These are phyloP conservation scores for Scomberomorus guttatus DNA, from an alignment of 2,797 vertebrate genomes.

Conservation along the genomic window DNA sequence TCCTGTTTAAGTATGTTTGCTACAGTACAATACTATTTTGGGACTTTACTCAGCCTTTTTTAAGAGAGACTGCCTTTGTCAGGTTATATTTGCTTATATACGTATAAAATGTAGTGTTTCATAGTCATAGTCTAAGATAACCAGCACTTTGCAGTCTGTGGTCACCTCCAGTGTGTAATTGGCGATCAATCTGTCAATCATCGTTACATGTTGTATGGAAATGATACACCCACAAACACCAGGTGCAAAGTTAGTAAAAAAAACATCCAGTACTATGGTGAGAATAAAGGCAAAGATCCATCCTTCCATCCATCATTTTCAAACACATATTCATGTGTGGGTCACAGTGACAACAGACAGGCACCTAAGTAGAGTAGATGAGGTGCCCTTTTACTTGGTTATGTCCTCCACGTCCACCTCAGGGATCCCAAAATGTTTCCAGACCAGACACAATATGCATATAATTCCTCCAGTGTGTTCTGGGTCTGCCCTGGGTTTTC, in stretches of 20 bases:
- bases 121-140: not conserved
- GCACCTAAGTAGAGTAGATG: slow-evolving; percentile 5
- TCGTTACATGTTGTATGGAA: slow-evolving; percentile 1
- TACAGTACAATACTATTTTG: not conserved
- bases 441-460: slow-evolving; percentile 31
- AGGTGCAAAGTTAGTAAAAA: not conserved
- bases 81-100: not conserved
- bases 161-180: not conserved
- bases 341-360: slow-evolving; percentile 19
- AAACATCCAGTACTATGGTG: not conserved
- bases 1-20: not conserved
- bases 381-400: slow-evolving; percentile 17
- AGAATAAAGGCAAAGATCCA: not conserved
- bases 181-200: slow-evolving; percentile 2
- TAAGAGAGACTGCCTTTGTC: not conserved
- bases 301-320: slow-evolving; percentile 22
- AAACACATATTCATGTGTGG: slow-evolving; percentile 23
- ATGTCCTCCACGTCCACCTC: slow-evolving; percentile 23
- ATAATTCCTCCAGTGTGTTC: slow-evolving; percentile 35
- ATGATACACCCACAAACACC: not conserved
- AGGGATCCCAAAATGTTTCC: slow-evolving; percentile 22
- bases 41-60: not conserved
- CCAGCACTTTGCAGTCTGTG: not conserved
- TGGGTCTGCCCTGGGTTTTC: slow-evolving; percentile 16
- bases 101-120: not conserved